Evolutionary conservation across 2,113 vertebrate genomes (phyloP).

Genomic region (Myotis davidii): DNA sequence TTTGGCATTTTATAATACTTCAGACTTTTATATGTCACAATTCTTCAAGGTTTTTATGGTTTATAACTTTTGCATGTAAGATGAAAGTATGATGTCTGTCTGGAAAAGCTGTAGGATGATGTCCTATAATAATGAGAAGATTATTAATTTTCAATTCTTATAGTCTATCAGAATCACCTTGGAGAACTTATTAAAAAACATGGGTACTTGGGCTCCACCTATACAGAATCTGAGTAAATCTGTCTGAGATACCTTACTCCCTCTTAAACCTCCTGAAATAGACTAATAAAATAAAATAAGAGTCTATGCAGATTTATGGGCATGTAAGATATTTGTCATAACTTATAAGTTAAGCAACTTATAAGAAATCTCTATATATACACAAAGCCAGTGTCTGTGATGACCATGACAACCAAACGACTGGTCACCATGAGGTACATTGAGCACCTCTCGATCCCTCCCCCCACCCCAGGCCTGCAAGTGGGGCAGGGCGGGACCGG

Average conservation of each 20-base stretch:
- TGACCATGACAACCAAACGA: too few relatives aligned
- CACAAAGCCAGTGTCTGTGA: too few relatives aligned
- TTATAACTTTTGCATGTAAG: background rate
- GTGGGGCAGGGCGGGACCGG: too few relatives aligned
- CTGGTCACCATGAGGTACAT: too few relatives aligned
- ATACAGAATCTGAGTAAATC: background rate
- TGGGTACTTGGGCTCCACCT: background rate
- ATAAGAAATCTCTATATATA: background rate
- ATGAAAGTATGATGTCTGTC: background rate
- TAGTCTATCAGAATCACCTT: background rate
- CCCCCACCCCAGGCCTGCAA: rapidly evolving
- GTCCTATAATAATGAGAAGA: background rate
- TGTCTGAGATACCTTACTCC: background rate
- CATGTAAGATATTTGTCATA: background rate
- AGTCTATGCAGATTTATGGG: background rate
- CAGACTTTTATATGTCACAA: background rate
- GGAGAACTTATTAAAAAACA: background rate
- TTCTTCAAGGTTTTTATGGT: background rate
- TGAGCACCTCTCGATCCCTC: too few relatives aligned
- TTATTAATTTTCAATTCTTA: background rate
- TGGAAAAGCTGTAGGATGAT: background rate
- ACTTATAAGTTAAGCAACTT: background rate
- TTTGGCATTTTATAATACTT: background rate
- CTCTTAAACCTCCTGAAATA: background rate
- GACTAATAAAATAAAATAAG: background rate